Evolutionary conservation across 2,888 invertebrate genomes (phyloP).

Genomic region (Eustalomyia histrio): DNA sequence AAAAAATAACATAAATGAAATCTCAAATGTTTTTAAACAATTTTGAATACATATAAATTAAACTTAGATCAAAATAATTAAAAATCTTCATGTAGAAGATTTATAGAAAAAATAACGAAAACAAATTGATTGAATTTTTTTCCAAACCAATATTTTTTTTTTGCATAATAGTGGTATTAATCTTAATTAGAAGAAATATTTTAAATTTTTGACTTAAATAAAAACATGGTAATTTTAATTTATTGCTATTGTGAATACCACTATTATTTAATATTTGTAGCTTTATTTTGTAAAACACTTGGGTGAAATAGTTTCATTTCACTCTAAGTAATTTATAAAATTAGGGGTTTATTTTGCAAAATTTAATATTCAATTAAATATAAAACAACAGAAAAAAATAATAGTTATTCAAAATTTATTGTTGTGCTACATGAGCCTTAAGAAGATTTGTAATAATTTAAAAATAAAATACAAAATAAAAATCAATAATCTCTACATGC

Average conservation of each 20-base stretch:
- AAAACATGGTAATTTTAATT: too few species aligned
- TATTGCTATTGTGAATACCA: too few species aligned
- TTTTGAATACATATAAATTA: conserved; percentile 34
- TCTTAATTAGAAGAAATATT: too few species aligned
- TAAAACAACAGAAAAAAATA: not conserved
- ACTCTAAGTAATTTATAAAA: too few species aligned
- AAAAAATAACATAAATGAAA: not conserved
- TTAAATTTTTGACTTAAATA: too few species aligned
- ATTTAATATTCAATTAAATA: conserved; percentile 39
- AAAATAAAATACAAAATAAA: not conserved
- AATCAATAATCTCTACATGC: not conserved
- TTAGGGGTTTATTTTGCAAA: not conserved
- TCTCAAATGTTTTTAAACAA: conserved; percentile 34
- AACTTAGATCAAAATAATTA: conserved; percentile 13
- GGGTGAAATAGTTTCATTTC: too few species aligned
- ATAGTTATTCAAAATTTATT: conserved; percentile 44
- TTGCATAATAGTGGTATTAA: too few species aligned
- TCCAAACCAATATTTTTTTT: not conserved
- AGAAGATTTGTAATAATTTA: conserved; percentile 11
- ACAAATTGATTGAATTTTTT: conserved; percentile 46
- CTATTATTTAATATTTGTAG: too few species aligned
- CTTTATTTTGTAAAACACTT: too few species aligned
- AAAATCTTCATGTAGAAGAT: conserved; percentile 54
- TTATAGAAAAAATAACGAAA: conserved; percentile 15
- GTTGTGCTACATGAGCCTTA: conserved; percentile 45